Evolutionary conservation across 2,113 vertebrate species (phyloP).

Genomic region (Trichechus manatus): DNA sequence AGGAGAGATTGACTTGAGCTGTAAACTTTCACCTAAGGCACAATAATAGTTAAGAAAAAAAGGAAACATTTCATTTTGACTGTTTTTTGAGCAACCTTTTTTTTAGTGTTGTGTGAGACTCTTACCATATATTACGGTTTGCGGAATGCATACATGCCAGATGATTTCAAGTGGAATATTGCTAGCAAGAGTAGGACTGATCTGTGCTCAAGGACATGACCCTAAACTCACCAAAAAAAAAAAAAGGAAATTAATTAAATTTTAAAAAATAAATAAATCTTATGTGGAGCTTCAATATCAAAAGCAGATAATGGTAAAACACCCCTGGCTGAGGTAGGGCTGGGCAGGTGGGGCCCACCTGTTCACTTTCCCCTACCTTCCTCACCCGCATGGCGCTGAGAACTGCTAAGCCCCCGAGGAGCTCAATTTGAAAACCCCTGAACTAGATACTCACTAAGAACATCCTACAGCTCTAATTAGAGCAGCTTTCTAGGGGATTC

Average conservation of each 20-base stretch:
- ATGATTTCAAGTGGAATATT: neutral
- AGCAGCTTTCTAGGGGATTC: neutral
- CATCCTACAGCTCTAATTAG: neutral
- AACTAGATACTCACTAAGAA: neutral
- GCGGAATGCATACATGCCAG: neutral
- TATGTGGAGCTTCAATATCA: no score
- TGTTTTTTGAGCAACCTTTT: neutral
- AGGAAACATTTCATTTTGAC: neutral
- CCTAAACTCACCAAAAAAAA: slow-evolving; percentile 19
- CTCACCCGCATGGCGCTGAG: rapidly evolving
- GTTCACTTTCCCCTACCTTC: no score
- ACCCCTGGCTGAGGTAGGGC: neutral
- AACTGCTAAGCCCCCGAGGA: neutral
- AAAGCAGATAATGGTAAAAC: neutral
- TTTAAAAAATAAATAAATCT: neutral
- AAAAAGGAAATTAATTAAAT: neutral
- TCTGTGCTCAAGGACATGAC: slow-evolving; percentile 51
- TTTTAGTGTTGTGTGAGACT: neutral
- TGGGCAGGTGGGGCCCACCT: neutral
- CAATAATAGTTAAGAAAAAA: neutral
- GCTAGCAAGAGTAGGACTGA: neutral
- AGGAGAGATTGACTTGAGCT: no score
- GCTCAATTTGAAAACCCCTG: neutral
- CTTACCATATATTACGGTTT: slow-evolving; percentile 12
- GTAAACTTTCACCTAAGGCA: no score